A percentile compares a stretch with the other conserved stretches of the same genome.
Evolutionary conservation across 1,140 invertebrate genomes (phyloP).

Genomic region (Drosophila mojavensis): DNA sequence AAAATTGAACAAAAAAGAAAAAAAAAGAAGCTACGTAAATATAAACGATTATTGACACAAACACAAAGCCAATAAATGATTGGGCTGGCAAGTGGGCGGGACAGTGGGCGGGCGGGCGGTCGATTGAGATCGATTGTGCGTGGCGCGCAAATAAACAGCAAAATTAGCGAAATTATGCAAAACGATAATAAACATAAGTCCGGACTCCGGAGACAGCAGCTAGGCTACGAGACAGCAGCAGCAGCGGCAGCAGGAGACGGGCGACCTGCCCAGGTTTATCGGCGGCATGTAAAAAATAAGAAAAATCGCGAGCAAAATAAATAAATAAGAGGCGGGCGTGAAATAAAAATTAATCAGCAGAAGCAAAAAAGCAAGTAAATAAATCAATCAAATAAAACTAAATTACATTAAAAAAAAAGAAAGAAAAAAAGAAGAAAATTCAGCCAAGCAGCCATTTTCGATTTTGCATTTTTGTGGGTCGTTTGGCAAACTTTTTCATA

Average conservation of each 20-base stretch:
- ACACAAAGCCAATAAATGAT: constrained; percentile 70
- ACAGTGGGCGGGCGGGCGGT: background rate
- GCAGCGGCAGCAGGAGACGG: background rate
- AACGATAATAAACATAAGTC: constrained; percentile 57
- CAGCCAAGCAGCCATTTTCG: constrained; percentile 59
- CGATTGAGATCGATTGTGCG: constrained; percentile 58
- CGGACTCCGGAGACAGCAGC: constrained; percentile 5
- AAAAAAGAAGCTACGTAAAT: constrained; percentile 30
- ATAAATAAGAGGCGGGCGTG: constrained; percentile 36
- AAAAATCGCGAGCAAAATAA: constrained; percentile 70
- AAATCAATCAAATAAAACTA: constrained; percentile 9
- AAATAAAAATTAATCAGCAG: constrained; percentile 45
- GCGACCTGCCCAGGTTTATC: constrained; percentile 38
- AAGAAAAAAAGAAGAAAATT: background rate
- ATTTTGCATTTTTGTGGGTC: constrained; percentile 55
- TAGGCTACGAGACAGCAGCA: background rate
- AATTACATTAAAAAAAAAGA: constrained; percentile 18
- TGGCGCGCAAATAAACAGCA: constrained; percentile 68
- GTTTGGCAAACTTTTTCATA: constrained; percentile 75
- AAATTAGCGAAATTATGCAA: constrained; percentile 82
- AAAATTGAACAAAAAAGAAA: constrained; percentile 49
- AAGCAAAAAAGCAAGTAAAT: background rate
- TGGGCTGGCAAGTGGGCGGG: background rate
- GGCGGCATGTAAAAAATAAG: constrained; percentile 73
- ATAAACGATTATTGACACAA: constrained; percentile 77